Conservation (phyloP, 2,797 vertebrate species). For the Xenopus petersii region DNA sequence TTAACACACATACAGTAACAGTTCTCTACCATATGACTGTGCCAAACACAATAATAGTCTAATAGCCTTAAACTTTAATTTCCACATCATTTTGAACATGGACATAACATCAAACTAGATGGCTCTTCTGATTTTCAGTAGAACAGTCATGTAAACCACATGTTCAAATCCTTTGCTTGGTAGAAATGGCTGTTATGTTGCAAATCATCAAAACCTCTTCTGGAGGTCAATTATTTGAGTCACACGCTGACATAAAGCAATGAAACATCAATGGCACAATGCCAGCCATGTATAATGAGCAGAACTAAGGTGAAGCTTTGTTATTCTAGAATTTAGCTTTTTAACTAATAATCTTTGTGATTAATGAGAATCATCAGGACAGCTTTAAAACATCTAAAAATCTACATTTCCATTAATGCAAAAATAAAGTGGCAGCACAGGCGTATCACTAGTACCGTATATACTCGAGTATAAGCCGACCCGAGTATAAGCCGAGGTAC, state of each 20-base stretch:
- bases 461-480: too few species aligned
- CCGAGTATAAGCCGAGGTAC: too few species aligned
- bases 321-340: conserved; percentile 1
- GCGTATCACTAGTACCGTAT: too few species aligned
- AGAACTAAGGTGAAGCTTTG: conserved; percentile 7
- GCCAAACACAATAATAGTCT: not conserved
- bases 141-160: not conserved
- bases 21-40: too few species aligned
- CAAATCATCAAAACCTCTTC: conserved; percentile 16
- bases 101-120: not conserved
- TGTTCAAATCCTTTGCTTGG: not conserved
- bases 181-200: conserved; percentile 2
- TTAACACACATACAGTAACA: too few species aligned
- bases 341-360: conserved; percentile 3
- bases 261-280: conserved; percentile 1
- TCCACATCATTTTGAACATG: not conserved
- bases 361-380: not conserved
- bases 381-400: not conserved
- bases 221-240: conserved; percentile 29
- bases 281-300: conserved; percentile 27
- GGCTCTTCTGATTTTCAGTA: not conserved
- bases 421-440: not conserved
- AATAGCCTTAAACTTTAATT: too few species aligned
- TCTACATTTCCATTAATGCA: not conserved
- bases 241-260: conserved; percentile 23